phyloP scores from a whole-genome alignment of 2,113 vertebrate species.

The Microcebus murinus region DNA sequence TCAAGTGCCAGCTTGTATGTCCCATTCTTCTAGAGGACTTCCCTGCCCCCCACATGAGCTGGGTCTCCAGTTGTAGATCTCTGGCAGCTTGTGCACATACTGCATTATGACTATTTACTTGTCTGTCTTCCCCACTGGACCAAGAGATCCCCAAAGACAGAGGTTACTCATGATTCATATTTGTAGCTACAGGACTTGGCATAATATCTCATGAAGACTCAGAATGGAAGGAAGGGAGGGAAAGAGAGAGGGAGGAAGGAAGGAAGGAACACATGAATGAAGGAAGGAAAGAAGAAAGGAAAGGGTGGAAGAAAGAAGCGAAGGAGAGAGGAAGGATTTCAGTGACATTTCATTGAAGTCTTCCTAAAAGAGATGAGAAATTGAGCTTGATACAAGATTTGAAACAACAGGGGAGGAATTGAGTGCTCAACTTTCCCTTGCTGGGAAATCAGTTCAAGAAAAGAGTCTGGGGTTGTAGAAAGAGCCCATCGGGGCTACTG shows the following conservation, averaged over 20 bases:
- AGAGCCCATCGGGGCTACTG: neutral
- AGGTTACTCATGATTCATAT: neutral
- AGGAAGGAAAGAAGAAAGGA: too few species aligned
- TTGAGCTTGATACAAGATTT: neutral
- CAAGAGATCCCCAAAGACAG: neutral
- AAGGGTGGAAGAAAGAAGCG: accelerated
- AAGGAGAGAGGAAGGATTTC: neutral
- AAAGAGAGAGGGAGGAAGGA: too few species aligned
- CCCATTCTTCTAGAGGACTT: neutral
- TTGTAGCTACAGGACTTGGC: neutral
- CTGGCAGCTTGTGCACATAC: neutral
- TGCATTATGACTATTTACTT: neutral
- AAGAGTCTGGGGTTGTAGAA: neutral
- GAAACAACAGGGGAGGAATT: neutral
- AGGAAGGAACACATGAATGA: too few species aligned
- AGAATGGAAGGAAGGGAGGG: neutral
- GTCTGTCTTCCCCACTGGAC: neutral
- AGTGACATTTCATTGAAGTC: neutral
- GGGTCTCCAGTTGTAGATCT: neutral
- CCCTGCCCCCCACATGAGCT: neutral
- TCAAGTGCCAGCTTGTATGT: neutral
- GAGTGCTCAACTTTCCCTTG: neutral
- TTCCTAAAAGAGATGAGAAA: neutral
- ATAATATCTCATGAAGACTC: neutral
- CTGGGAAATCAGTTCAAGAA: neutral